phyloP scores from a whole-genome alignment of 2,113 vertebrate genomes.

The Burhinus bistriatus region DNA sequence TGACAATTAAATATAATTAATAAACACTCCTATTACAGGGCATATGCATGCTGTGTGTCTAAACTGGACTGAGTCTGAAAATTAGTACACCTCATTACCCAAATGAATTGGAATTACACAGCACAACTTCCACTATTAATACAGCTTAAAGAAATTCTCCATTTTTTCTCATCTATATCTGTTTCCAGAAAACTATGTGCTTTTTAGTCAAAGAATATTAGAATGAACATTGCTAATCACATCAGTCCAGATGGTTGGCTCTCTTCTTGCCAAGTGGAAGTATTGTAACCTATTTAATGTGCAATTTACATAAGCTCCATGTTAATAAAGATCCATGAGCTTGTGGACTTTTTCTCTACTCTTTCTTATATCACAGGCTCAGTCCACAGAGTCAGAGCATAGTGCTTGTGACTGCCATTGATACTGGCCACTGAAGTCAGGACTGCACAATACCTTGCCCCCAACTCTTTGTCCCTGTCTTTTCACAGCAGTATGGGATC shows the following conservation, averaged over 20 bases:
- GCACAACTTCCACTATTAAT: constrained; percentile 54
- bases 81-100: constrained; percentile 62
- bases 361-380: neutral
- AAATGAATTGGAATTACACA: constrained; percentile 51
- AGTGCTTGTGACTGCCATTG: neutral
- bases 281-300: constrained; percentile 61
- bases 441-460: neutral
- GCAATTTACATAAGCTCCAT: constrained; percentile 52
- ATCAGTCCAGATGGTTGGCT: constrained; percentile 67
- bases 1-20: constrained; percentile 70
- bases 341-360: neutral
- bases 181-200: constrained; percentile 34
- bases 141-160: constrained; percentile 40
- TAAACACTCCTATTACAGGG: constrained; percentile 61
- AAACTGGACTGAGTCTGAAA: constrained; percentile 44
- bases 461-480: neutral
- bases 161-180: constrained; percentile 18
- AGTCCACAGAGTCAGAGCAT: neutral
- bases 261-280: constrained; percentile 63
- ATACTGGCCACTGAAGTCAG: neutral
- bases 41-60: constrained; percentile 58
- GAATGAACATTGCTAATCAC: constrained; percentile 68
- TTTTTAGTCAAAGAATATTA: constrained; percentile 65
- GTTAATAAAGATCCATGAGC: constrained; percentile 56
- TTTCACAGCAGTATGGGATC: neutral